phyloP scores from a whole-genome alignment of 2,113 vertebrate species.

The Bufo bufo region DNA sequence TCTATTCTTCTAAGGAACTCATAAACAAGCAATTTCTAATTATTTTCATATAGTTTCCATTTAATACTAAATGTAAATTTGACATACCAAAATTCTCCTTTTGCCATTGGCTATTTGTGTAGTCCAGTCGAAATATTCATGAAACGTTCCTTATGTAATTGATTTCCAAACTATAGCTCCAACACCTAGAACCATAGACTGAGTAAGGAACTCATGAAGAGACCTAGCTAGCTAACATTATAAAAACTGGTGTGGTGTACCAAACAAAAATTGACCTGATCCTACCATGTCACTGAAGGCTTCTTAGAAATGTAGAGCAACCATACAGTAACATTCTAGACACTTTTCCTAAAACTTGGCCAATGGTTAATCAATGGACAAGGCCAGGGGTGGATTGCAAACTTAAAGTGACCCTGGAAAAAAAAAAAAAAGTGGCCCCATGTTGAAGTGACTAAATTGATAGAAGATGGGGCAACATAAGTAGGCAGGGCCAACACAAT shows the following conservation, averaged over 20 bases:
- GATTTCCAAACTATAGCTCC: neutral
- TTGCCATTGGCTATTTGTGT: neutral
- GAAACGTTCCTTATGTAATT: neutral
- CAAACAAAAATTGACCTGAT: neutral
- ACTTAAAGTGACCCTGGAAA: no score
- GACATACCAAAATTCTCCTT: neutral
- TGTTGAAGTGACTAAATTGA: no score
- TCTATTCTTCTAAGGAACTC: neutral
- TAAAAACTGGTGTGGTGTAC: neutral
- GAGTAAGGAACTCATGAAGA: neutral
- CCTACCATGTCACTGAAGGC: neutral
- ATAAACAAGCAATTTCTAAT: slow-evolving; percentile 13
- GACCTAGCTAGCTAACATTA: neutral
- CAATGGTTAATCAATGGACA: no score
- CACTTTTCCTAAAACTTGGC: no score
- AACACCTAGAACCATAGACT: neutral
- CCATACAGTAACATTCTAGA: no score
- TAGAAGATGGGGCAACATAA: no score
- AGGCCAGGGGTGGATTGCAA: no score
- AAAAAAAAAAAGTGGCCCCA: no score
- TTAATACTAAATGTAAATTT: neutral
- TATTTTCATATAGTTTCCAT: neutral
- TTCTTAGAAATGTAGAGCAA: no score
- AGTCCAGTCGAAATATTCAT: no score
- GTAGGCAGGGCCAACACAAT: no score